Conservation (phyloP, 2,797 vertebrate species). For the Liasis olivaceus region DNA sequence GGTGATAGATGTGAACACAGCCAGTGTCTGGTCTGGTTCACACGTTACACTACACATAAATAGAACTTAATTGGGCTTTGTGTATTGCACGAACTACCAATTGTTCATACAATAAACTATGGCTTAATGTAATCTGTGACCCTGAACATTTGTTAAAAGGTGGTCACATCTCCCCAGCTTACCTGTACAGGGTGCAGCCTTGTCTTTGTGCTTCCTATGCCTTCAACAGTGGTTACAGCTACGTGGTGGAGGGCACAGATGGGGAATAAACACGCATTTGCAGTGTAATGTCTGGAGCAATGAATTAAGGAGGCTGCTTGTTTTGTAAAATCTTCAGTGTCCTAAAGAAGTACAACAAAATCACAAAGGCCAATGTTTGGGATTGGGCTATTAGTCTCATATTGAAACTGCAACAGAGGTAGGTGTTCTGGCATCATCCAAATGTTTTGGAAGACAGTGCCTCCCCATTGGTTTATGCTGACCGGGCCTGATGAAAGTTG, state of each 20-base stretch:
- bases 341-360: not conserved
- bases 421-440: not conserved
- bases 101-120: not conserved
- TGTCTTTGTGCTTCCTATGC: conserved; percentile 83
- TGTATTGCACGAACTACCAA: not conserved
- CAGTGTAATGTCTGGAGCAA: conserved; percentile 79
- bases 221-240: conserved; percentile 87
- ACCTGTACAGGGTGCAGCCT: conserved; percentile 86
- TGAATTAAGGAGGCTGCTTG: conserved; percentile 68
- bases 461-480: not conserved
- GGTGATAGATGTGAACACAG: not conserved
- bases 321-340: not conserved
- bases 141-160: not conserved
- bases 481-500: not conserved
- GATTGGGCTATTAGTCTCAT: not conserved
- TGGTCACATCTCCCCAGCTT: conserved; percentile 13
- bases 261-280: conserved; percentile 90
- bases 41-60: not conserved
- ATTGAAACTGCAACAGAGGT: not conserved
- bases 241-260: conserved; percentile 87
- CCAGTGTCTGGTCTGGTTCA: not conserved
- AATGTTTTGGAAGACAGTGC: not conserved
- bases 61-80: not conserved
- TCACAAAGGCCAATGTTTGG: not conserved
- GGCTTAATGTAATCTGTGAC: not conserved